Base-by-base conservation (phyloP, 2,797 vertebrate species). In the Liparis tanakae region DNA sequence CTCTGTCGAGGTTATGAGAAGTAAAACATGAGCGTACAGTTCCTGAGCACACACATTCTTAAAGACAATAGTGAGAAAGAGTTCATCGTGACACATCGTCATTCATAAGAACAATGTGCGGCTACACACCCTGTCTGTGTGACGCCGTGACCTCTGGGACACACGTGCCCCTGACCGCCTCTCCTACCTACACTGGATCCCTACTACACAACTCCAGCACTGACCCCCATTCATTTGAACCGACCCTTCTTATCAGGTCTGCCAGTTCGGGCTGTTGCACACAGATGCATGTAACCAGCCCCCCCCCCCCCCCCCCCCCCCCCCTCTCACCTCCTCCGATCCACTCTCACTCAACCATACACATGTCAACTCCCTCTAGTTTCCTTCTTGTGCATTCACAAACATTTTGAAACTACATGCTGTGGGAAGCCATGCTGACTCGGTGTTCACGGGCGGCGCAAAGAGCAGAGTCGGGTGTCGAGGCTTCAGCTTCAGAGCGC, bases 161-260 rank as follows among this genome's bases (percentile, higher is more conserved):
- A 20, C 53, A 73, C 25, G 74, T 65, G 84, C 80, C 74, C 80
- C 80, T 22, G 53, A 73, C 67, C 75, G 67, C 65, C 72, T 79
- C 79, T 80, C 62, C 46, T 74, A 72, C 73, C 79, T 84, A 84
- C 60, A 79, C 88, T 82, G 80, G 74, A 79, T 81, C 80, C 70
- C 70, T 72, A 80, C 82, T 71, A 74, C 80, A 78, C 67, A 78
- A 84, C 84, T 89, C 80, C 73, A 79, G 54, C 20, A 9, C 13
- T 93, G 93, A 94, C 93, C 91, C 87, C 82, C 69, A 93, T 93
- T 94, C 92, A 93, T 91, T 81, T 84, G 75, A 73, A 88, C 77
- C 79, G 90, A 94, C 92, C 91, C 87, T 74, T 89, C 89, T 93
- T 94, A 94, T 94, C 93, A 88, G 73, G 74, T 72, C 84, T 88